Evolutionary conservation across 2,888 invertebrate species (phyloP).

Genomic region (Eucera pruinosa): DNA sequence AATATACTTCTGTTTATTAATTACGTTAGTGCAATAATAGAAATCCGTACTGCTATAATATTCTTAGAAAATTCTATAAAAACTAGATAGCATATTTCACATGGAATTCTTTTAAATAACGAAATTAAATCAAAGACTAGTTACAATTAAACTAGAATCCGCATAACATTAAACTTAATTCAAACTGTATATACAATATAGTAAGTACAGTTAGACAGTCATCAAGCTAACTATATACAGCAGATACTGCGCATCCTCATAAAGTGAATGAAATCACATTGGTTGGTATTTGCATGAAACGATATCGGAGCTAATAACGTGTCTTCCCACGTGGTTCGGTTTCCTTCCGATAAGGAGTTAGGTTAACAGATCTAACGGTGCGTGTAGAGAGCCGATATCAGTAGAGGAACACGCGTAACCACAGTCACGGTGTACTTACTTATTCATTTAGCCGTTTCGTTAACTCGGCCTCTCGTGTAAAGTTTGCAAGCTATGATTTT

Average conservation of each 20-base stretch:
- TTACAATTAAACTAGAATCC: not conserved
- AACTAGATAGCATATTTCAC: no score
- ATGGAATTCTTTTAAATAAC: no score
- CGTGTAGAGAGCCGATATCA: not conserved
- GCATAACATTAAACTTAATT: no score
- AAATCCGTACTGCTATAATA: no score
- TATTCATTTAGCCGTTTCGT: slow-evolving; percentile 50
- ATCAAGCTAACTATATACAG: not conserved
- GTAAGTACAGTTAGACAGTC: not conserved
- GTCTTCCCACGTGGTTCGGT: slow-evolving; percentile 61
- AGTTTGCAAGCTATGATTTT: slow-evolving; percentile 56
- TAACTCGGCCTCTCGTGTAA: slow-evolving; percentile 42
- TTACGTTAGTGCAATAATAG: no score
- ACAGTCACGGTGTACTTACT: slow-evolving; percentile 40
- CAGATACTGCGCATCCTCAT: not conserved
- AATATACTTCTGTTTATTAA: no score
- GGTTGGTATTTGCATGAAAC: slow-evolving; percentile 14
- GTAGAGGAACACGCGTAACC: slow-evolving; percentile 34
- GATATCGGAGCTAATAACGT: slow-evolving; percentile 69
- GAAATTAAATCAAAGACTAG: no score
- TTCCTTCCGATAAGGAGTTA: slow-evolving; percentile 69
- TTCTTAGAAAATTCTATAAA: no score
- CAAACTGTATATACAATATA: no score
- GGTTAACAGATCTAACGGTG: slow-evolving; percentile 73
- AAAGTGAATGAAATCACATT: slow-evolving; percentile 9